These are phyloP conservation scores for Aradophagus sp. DNA, from an alignment of 1,140 invertebrate genomes.

Conservation along the genomic window DNA sequence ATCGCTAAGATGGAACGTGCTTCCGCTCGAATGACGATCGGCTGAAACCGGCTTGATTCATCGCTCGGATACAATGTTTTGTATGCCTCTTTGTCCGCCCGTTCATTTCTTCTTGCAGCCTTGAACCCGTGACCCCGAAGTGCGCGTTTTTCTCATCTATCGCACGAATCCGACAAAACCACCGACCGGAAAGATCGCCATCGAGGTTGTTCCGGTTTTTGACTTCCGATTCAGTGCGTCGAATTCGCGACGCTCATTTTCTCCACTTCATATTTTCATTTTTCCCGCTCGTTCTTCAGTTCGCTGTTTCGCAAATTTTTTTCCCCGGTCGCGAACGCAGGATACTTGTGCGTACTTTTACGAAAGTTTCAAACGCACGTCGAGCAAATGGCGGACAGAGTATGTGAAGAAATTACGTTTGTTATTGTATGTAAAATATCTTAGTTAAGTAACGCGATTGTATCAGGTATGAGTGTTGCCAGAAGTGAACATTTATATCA, in stretches of 20 bases:
- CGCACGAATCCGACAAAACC: conserved; percentile 36
- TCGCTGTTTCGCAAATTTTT: conserved; percentile 3
- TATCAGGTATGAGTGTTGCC: conserved; percentile 36
- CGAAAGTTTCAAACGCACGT: conserved; percentile 9
- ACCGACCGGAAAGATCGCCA: conserved; percentile 58
- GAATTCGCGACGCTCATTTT: conserved; percentile 50
- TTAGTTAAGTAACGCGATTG: conserved; percentile 40
- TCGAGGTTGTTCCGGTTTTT: conserved; percentile 55
- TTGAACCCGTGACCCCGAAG: conserved; percentile 56
- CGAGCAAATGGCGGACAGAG: too few relatives aligned
- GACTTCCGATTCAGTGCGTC: conserved; percentile 53
- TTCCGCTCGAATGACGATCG: conserved; percentile 65
- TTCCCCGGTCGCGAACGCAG: background rate
- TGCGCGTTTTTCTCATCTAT: conserved; percentile 50
- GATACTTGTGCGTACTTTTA: conserved; percentile 2
- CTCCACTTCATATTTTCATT: too few relatives aligned
- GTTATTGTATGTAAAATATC: conserved; percentile 46
- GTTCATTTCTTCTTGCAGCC: conserved; percentile 57
- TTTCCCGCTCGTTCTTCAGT: too few relatives aligned
- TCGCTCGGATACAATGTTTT: conserved; percentile 59
- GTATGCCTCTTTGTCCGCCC: conserved; percentile 59
- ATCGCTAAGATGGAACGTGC: conserved; percentile 61
- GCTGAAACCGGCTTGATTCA: conserved; percentile 56
- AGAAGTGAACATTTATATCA: conserved; percentile 50
- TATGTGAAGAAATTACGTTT: conserved; percentile 29